Evolutionary conservation across 2,797 vertebrate species (phyloP), one percentile per base, ranked within the genome.

Genomic region (Chloroceryle inda): DNA sequence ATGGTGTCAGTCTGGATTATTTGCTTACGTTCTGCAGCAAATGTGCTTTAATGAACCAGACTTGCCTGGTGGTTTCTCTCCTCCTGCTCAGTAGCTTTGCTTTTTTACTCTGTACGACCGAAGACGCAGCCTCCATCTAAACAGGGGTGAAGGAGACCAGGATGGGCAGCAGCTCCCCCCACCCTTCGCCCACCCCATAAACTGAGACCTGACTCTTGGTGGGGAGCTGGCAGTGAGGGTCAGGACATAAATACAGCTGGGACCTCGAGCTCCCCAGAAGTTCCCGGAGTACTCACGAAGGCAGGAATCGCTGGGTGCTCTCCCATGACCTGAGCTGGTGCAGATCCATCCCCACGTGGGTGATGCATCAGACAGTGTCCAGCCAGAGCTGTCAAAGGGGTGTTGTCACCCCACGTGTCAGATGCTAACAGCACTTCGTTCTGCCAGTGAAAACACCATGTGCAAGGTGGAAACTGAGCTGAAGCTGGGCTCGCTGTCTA

Each of bases 251-350:
- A 6, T 11, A 19, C 2, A 4, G 18, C 2, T 37, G 40, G 33
- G 47, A 79, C 40, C 44, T 72, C 2, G 4, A 5, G 31, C 5
- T 55, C 40, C 73, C 38, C 22, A 3, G 33, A 24, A 23, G 11
- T 9, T 4, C 11, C 24, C 82, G 24, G 50, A 5, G 11, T 42
- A 45, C 40, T 9, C 10, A 3, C 15, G 9, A 31, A 31, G 56
- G 37, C 61, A 31, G 55, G 5, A 21, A 6, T 14, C 10, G 10
- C 73, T 69, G 52, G 42, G 38, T 52, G 82, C 33, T 75, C 7
- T 66, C 47, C 88, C 5, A 0, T 17, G n/a, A 5, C 5, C 6
- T 7, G 0, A 0, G 11, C 15, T 4, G 31, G 3, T 59, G 40
- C 59, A 13, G n/a, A 17, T 21, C 13, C 35, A 21, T 38, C 19